Percentiles rank a stretch among this genome's conserved stretches.
Conservation (phyloP, 2,113 vertebrate genomes). For the Mungos mungo region DNA sequence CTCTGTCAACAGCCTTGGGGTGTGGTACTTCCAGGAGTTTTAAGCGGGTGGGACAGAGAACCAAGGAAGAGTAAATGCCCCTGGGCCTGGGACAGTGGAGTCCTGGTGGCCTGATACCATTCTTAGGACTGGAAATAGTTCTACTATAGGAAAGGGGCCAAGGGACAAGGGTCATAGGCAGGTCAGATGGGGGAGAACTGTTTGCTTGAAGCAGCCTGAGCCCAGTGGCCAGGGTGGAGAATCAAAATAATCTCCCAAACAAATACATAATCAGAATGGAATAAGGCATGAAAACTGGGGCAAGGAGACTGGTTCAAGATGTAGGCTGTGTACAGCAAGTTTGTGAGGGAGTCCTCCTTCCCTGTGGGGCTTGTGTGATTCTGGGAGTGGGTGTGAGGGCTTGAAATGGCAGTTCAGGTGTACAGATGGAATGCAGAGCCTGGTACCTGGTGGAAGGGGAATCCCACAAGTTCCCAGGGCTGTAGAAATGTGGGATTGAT, state of each 20-base stretch:
- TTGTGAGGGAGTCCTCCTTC: neutral
- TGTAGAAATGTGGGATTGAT: neutral
- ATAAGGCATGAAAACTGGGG: neutral
- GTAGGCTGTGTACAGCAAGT: neutral
- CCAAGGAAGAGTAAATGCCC: neutral
- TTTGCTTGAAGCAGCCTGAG: conserved; percentile 3
- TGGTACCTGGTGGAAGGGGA: neutral
- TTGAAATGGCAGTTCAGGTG: neutral
- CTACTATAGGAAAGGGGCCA: neutral
- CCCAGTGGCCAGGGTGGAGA: conserved; percentile 3
- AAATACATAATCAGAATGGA: neutral
- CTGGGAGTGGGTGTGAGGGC: neutral
- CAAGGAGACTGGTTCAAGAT: neutral
- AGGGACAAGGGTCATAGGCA: neutral
- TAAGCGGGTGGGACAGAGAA: neutral
- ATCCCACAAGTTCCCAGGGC: neutral
- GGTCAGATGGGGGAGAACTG: neutral
- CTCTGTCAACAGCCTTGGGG: neutral
- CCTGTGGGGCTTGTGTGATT: neutral
- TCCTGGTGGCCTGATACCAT: neutral
- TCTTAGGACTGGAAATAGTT: neutral
- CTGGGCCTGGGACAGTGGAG: neutral
- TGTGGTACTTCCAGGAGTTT: neutral
- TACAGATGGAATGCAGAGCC: neutral
- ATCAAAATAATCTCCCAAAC: neutral